These are phyloP conservation scores for Matsumyia berberina DNA, from an alignment of 2,888 invertebrate species.

Conservation along the genomic window DNA sequence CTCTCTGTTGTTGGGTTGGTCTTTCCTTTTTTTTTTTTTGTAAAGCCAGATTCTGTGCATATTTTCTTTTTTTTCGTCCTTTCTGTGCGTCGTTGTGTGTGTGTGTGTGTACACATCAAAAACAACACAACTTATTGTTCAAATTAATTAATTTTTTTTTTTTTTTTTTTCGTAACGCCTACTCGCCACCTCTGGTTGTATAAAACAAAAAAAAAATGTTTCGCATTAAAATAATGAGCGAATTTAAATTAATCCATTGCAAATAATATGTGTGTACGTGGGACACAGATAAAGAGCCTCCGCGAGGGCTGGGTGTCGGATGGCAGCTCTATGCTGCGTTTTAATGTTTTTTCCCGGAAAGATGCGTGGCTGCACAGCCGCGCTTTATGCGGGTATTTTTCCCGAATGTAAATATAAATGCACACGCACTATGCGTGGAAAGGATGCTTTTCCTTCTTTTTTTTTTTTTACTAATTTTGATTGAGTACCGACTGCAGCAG, in stretches of 20 bases:
- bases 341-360: too few relatives aligned
- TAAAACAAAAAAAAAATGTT: conserved; percentile 22
- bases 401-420: background rate
- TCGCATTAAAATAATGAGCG: conserved; percentile 70
- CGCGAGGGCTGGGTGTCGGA: conserved; percentile 3
- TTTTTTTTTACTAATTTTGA: conserved; percentile 58
- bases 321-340: too few relatives aligned
- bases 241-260: conserved; percentile 74
- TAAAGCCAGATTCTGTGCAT: conserved; percentile 2
- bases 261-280: conserved; percentile 64
- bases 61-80: conserved; percentile 22
- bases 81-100: too few relatives aligned
- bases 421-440: background rate
- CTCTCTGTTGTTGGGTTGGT: conserved; percentile 27
- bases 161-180: conserved; percentile 41
- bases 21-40: conserved; percentile 34
- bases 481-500: conserved; percentile 43
- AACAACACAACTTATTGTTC: conserved; percentile 72
- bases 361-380: conserved; percentile 13
- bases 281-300: conserved; percentile 29
- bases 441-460: background rate
- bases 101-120: conserved; percentile 34
- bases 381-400: conserved; percentile 20
- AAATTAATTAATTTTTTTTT: conserved; percentile 74
- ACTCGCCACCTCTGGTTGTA: background rate